phyloP scores from a whole-genome alignment of 2,797 vertebrate species.

The Labeo calbasu region DNA sequence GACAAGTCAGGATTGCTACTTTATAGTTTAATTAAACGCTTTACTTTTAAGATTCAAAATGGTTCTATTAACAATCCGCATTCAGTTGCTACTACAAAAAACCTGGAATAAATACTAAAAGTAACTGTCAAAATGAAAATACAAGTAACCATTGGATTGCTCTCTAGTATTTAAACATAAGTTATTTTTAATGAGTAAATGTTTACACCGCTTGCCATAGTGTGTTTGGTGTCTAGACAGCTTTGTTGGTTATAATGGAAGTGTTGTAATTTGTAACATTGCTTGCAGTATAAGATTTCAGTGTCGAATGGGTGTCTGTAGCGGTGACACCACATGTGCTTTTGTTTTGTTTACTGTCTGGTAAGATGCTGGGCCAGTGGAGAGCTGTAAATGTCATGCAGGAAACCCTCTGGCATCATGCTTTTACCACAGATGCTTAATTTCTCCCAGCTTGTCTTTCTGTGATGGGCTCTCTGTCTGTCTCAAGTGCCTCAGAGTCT shows the following conservation, averaged over 20 bases:
- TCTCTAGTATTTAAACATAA: background rate
- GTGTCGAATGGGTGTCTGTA: background rate
- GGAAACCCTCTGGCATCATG: conserved; percentile 44
- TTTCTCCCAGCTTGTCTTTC: conserved; percentile 29
- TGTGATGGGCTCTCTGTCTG: background rate
- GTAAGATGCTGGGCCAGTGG: conserved; percentile 56
- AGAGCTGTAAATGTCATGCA: conserved; percentile 61
- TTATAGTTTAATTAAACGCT: background rate
- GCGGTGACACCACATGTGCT: conserved; percentile 50
- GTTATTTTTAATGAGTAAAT: background rate
- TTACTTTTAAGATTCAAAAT: background rate
- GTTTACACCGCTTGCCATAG: background rate
- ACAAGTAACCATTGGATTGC: background rate
- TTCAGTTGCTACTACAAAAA: background rate
- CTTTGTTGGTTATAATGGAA: background rate
- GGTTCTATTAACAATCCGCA: background rate
- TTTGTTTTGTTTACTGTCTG: conserved; percentile 66
- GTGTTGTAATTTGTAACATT: background rate
- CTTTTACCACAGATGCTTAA: conserved; percentile 37
- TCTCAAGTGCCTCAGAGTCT: background rate
- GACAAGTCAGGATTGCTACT: background rate
- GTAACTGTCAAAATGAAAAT: background rate
- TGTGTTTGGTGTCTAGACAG: background rate
- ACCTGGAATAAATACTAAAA: background rate
- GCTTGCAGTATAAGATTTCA: conserved; percentile 5